Percentiles rank a stretch among this genome's conserved stretches.
Evolutionary conservation across 2,888 invertebrate species (phyloP).

Genomic region (Steromphala cineraria): DNA sequence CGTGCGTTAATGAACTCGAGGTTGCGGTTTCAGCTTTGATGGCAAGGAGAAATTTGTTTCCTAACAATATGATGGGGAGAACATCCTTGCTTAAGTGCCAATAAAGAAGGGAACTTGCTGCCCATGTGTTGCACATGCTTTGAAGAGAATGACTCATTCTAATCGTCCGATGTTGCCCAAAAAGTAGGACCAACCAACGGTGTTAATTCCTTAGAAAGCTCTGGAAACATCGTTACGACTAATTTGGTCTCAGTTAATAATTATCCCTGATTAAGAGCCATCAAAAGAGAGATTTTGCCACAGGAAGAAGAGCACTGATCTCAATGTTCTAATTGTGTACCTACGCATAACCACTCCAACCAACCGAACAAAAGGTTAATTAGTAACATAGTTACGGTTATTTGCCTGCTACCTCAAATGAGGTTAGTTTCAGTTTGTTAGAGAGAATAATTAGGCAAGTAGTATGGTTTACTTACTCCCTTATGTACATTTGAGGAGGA

Average conservation of each 20-base stretch:
- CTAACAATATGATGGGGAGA: not conserved
- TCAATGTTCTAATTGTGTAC: not conserved
- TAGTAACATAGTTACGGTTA: no score
- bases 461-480: no score
- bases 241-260: conserved; percentile 6
- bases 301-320: not conserved
- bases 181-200: not conserved
- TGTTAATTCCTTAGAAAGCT: not conserved
- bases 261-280: conserved; percentile 1
- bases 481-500: no score
- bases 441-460: no score
- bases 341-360: no score
- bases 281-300: not conserved
- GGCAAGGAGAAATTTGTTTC: not conserved
- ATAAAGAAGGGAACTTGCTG: not conserved
- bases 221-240: not conserved
- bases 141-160: conserved; percentile 2
- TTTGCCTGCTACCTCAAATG: no score
- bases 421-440: no score
- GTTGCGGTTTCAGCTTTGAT: conserved; percentile 10
- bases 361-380: no score
- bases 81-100: not conserved
- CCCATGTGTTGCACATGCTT: not conserved
- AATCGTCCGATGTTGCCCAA: not conserved
- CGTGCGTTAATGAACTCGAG: not conserved